Base-by-base conservation (phyloP, 2,797 vertebrate species). In the Cyclura pinguis region DNA sequence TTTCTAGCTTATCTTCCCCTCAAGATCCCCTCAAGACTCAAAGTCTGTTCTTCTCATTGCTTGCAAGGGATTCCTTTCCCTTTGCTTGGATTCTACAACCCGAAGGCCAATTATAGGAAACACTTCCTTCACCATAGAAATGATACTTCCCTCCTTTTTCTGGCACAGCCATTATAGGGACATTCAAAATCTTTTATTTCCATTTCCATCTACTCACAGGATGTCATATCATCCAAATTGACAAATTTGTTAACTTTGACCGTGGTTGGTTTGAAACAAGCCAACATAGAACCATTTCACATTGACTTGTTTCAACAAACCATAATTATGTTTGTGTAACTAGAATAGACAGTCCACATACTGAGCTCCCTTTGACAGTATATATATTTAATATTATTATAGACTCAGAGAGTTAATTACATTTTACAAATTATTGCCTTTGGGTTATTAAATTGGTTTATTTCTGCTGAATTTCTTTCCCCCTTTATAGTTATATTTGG, bases 371-470 rank as follows among this genome's bases (percentile, higher is more conserved):
- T n/a, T 73, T 73, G 29, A 14, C 13, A 35, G 9, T 14, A 73
- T 73, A n/a, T 73, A n/a, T 32, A n/a, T n/a, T 13, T 10, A 73
- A n/a, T 73, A 35, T 12, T 18, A 74, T 74, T 38, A 74, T 74
- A 38, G 29, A 91, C 67, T 73, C 52, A 91, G 27, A 64, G 38
- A 87, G 5, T 87, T 80, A 42, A 0, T 59, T 84, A 50, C 6
- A 89, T 89, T 83, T 50, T 14, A 64, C 62, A 77, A 50, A 89
- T 85, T 83, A 93, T 0, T 27, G 20, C 35, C 16, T 80, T 35
- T 88, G 64, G 81, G 20, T 13, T n/a, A 62, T 85, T 69, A 50
- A 4, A 69, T 84, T 32, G 69, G 42, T 84, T 69, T 47, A 69
- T 52, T 72, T 35, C 29, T 85, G 7, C 67, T 72, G 22, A 59